Base-by-base conservation (phyloP, 2,888 invertebrate species). In the Oscheius sp. region DNA sequence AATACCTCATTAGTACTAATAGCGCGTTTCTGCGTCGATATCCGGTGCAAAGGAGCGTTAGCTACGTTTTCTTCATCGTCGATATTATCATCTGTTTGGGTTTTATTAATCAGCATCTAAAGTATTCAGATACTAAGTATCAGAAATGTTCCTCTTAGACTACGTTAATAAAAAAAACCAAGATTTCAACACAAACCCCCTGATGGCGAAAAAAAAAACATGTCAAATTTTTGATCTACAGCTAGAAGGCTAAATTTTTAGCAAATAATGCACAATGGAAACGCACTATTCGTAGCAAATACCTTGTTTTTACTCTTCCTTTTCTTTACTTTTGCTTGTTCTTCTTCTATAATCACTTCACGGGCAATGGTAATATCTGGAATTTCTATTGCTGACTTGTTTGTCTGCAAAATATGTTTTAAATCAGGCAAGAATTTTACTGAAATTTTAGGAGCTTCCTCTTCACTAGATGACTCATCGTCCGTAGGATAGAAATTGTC, bases 401-500 rank as follows among this genome's bases (percentile, higher is more conserved):
- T 72, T n/a, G 68, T 2, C 41, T 6, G 3, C 41, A 41, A 41
- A 6, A 12, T 12, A 6, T 6, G 12, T 41, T 41, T 41, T 41
- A 12, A 41, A 41, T 6, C 2, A 3, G 5, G 4, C 41, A 67
- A 24, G 72, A 79, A 5, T 68, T 72, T 5, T 69, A 75, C 4
- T 71, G 68, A 22, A 72, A 71, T 38, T 59, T 64, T 32, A 68
- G 76, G 14, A 72, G n/a, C 75, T 33, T 80, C 81, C 20, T 67
- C 68, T 59, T 79, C 72, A 50, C 77, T 73, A 30, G 67, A 67
- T 22, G 32, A 45, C 47, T 78, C 78, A 26, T 74, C 73, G 30
- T 78, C 80, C 14, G 78, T 78, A 26, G 72, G 71, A 51, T 75
- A 77, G 33, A 77, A 77, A 56, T 75, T 71, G 32, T 79, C 71